phyloP scores from a whole-genome alignment of 2,888 invertebrate genomes.

The Mesorhabditis belari region DNA sequence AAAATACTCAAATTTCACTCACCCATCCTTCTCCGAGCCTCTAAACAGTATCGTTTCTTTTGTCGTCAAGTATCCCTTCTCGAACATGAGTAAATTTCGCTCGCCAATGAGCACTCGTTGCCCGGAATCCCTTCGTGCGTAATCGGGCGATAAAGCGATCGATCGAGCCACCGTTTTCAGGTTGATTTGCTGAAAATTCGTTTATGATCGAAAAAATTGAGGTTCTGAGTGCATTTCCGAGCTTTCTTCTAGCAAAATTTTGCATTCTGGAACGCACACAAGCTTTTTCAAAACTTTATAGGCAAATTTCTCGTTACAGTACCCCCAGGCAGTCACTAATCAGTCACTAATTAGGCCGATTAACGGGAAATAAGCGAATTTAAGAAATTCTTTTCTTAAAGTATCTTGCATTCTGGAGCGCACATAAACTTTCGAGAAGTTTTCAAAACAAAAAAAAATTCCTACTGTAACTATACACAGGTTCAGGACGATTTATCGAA shows the following conservation, averaged over 20 bases:
- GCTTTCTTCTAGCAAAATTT: neutral
- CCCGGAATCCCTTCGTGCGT: constrained; percentile 16
- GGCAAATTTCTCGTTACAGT: too few relatives aligned
- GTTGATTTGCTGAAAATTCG: constrained; percentile 24
- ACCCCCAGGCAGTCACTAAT: too few relatives aligned
- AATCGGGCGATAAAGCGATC: constrained; percentile 41
- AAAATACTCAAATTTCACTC: neutral
- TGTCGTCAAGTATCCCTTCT: constrained; percentile 21
- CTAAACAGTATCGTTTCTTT: constrained; percentile 32
- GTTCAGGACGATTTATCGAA: too few relatives aligned
- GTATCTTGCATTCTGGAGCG: too few relatives aligned
- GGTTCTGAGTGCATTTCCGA: too few relatives aligned
- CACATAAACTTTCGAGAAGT: too few relatives aligned
- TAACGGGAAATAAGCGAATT: too few relatives aligned
- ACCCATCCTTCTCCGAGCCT: constrained; percentile 49
- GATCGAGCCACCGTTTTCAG: constrained; percentile 31
- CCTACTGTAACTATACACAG: too few relatives aligned
- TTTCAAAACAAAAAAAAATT: too few relatives aligned
- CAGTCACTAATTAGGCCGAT: too few relatives aligned
- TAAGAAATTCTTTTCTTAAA: too few relatives aligned
- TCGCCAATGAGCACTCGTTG: constrained; percentile 44
- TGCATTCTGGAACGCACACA: neutral
- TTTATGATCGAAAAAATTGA: too few relatives aligned
- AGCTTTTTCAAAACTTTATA: neutral
- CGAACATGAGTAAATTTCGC: constrained; percentile 38